These are phyloP conservation scores for Eupleurogrammus muticus DNA, from an alignment of 2,797 vertebrate genomes.

Conservation along the genomic window DNA sequence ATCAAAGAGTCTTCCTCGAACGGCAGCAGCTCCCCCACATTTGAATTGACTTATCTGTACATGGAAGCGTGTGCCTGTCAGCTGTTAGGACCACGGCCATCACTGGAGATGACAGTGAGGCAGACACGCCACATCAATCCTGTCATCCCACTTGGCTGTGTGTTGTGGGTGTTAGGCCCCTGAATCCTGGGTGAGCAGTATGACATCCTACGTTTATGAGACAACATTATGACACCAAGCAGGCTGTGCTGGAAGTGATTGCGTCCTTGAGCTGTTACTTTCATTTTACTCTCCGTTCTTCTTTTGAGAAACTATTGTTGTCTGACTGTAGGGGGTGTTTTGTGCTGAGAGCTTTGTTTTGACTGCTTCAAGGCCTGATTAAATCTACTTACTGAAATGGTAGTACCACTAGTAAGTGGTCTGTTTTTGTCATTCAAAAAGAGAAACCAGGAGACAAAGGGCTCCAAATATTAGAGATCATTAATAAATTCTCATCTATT, in stretches of 20 bases:
- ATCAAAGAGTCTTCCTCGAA: constrained; percentile 58
- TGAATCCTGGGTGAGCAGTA: constrained; percentile 54
- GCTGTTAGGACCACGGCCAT: constrained; percentile 65
- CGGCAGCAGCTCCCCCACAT: constrained; percentile 57
- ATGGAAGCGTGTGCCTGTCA: constrained; percentile 69
- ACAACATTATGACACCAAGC: constrained; percentile 44
- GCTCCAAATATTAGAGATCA: no score
- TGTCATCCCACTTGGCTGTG: constrained; percentile 56
- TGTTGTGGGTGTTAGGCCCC: constrained; percentile 62
- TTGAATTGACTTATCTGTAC: constrained; percentile 70
- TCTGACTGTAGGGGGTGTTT: constrained; percentile 36
- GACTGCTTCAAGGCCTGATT: constrained; percentile 38
- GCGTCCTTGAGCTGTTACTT: constrained; percentile 71
- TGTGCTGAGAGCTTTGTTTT: constrained; percentile 27
- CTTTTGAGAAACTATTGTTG: constrained; percentile 39
- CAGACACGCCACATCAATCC: constrained; percentile 69
- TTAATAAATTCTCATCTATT: no score
- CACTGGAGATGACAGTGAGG: constrained; percentile 62
- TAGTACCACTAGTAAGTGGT: no score
- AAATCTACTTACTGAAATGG: constrained; percentile 41
- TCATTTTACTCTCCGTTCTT: constrained; percentile 51
- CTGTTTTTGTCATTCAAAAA: no score
- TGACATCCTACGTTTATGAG: constrained; percentile 53
- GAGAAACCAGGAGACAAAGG: no score
- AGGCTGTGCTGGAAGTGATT: constrained; percentile 51